Evolutionary conservation across 1,140 invertebrate species (phyloP).

Genomic region (Procambarus clarkii): DNA sequence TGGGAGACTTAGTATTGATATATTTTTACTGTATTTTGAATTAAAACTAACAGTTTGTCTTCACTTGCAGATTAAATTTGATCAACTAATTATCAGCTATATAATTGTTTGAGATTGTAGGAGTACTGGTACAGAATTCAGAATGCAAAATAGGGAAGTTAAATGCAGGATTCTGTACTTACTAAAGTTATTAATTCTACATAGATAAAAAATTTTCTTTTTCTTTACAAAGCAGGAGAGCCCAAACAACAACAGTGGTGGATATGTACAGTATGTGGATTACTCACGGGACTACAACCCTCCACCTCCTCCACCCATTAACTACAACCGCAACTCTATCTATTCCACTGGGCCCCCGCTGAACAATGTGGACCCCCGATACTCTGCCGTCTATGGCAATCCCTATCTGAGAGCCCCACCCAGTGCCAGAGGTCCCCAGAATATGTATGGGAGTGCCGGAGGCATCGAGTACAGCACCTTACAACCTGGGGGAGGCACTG

Average conservation of each 20-base stretch:
- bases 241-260: conserved; percentile 65
- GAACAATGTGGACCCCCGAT: conserved; percentile 87
- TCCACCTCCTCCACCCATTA: conserved; percentile 75
- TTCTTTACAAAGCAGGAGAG: conserved; percentile 31
- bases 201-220: neutral
- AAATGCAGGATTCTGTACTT: too few species aligned
- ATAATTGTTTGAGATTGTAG: too few species aligned
- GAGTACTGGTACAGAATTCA: too few species aligned
- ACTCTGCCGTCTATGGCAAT: conserved; percentile 86
- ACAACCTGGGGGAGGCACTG: neutral
- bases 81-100: too few species aligned
- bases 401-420: conserved; percentile 76
- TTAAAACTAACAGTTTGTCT: too few species aligned
- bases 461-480: conserved; percentile 6
- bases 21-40: neutral
- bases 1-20: neutral
- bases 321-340: conserved; percentile 72
- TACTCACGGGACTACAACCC: conserved; percentile 90
- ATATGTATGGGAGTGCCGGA: conserved; percentile 28
- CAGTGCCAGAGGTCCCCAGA: conserved; percentile 3
- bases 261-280: conserved; percentile 87
- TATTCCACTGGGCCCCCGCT: conserved; percentile 76
- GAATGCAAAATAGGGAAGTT: too few species aligned
- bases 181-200: neutral
- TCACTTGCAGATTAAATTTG: too few species aligned